Evolutionary conservation across 1,140 invertebrate genomes (phyloP).

Genomic region (Philopotamus ludificatus): DNA sequence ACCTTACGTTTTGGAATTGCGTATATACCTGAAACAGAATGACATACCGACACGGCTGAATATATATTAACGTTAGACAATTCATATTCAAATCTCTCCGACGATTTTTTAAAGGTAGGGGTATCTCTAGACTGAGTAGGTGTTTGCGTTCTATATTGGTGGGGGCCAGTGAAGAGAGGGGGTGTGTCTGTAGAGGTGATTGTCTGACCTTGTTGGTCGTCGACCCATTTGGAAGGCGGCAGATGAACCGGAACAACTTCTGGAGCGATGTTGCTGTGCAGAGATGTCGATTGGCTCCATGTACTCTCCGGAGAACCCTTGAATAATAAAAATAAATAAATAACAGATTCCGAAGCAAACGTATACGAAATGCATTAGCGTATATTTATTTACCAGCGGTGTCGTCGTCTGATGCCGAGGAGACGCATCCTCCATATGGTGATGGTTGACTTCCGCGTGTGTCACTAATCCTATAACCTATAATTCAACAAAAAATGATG

Average conservation of each 20-base stretch:
- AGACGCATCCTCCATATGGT: slow-evolving; percentile 58
- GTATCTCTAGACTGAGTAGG: slow-evolving; percentile 25
- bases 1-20: slow-evolving; percentile 55
- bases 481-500: background rate
- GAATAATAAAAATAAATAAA: too few species aligned
- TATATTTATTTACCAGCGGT: slow-evolving; percentile 52
- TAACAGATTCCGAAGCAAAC: background rate
- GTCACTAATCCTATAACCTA: slow-evolving; percentile 55
- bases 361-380: background rate
- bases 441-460: slow-evolving; percentile 58
- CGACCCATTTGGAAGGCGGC: slow-evolving; percentile 51
- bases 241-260: slow-evolving; percentile 54
- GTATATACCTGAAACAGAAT: background rate
- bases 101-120: slow-evolving; percentile 42
- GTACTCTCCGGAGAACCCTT: slow-evolving; percentile 60
- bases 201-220: slow-evolving; percentile 47
- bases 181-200: slow-evolving; percentile 30
- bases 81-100: slow-evolving; percentile 45
- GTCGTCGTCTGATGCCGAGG: slow-evolving; percentile 58
- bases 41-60: slow-evolving; percentile 37
- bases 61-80: slow-evolving; percentile 46
- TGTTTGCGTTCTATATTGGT: slow-evolving; percentile 18
- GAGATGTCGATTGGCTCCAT: slow-evolving; percentile 56
- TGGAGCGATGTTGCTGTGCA: slow-evolving; percentile 46
- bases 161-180: slow-evolving; percentile 44